These are phyloP conservation scores for Melipona quadrifasciata DNA, from an alignment of 1,140 invertebrate species.

Conservation along the genomic window DNA sequence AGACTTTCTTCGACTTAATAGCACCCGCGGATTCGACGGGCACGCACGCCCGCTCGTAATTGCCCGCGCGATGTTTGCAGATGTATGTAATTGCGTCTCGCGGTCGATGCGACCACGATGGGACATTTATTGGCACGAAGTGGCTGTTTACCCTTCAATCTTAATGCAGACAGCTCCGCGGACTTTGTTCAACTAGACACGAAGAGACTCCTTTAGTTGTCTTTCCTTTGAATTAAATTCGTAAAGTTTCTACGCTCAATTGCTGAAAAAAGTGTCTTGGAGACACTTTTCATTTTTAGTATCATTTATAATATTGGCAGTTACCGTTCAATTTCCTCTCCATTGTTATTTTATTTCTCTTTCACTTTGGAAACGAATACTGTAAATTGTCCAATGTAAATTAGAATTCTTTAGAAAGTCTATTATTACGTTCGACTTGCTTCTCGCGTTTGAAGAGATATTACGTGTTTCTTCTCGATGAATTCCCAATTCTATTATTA, in stretches of 20 bases:
- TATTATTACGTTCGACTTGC: too few relatives aligned
- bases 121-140: slow-evolving; percentile 18
- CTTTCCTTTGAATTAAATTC: neutral
- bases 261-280: neutral
- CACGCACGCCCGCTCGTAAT: slow-evolving; percentile 16
- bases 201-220: neutral
- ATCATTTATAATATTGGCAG: too few relatives aligned
- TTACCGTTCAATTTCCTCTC: too few relatives aligned
- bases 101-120: neutral
- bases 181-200: neutral
- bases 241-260: neutral
- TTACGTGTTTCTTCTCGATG: too few relatives aligned
- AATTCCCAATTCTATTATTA: neutral
- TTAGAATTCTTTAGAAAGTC: too few relatives aligned
- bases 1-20: slow-evolving; percentile 9
- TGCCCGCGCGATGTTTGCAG: slow-evolving; percentile 13
- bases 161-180: neutral
- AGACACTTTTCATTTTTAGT: too few relatives aligned
- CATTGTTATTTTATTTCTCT: too few relatives aligned
- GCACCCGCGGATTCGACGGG: neutral
- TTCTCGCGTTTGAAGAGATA: too few relatives aligned
- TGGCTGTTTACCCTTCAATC: slow-evolving; percentile 16
- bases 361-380: too few relatives aligned
- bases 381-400: too few relatives aligned
- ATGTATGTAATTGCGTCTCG: slow-evolving; percentile 22